phyloP scores from a whole-genome alignment of 2,113 vertebrate genomes.

The Sciurus niger region DNA sequence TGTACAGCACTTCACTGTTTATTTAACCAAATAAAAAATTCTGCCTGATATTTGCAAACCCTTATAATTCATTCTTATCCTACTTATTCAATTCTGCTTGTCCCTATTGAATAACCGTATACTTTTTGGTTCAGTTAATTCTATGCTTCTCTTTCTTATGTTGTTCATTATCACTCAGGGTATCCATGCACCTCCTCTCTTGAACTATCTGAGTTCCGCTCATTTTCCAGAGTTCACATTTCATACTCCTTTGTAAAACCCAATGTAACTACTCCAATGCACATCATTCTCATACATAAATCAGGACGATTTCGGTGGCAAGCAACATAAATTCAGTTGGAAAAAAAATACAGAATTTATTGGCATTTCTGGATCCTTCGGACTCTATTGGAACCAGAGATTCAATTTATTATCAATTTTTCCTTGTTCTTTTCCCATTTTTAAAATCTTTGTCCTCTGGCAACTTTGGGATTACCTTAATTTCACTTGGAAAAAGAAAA shows the following conservation, averaged over 20 bases:
- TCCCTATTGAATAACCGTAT: neutral
- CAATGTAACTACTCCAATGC: neutral
- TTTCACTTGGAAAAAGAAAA: neutral
- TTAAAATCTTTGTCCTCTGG: neutral
- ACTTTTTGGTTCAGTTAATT: neutral
- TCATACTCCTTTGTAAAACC: neutral
- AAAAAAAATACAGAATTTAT: neutral
- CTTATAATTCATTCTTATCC: neutral
- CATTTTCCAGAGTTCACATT: neutral
- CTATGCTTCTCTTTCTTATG: neutral
- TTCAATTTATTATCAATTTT: neutral
- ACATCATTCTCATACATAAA: neutral
- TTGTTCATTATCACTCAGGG: neutral
- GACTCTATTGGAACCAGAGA: neutral
- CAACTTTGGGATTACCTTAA: neutral
- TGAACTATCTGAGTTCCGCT: neutral
- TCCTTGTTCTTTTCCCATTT: neutral
- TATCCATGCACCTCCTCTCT: neutral
- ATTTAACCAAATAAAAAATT: neutral
- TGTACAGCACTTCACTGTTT: neutral
- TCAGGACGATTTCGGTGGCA: neutral
- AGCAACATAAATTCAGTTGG: neutral
- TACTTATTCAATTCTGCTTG: neutral
- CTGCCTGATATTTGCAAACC: neutral
- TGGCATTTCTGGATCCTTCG: neutral